These are phyloP conservation scores for Chrysodeixis includens DNA, from an alignment of 2,888 invertebrate genomes.

Conservation along the genomic window DNA sequence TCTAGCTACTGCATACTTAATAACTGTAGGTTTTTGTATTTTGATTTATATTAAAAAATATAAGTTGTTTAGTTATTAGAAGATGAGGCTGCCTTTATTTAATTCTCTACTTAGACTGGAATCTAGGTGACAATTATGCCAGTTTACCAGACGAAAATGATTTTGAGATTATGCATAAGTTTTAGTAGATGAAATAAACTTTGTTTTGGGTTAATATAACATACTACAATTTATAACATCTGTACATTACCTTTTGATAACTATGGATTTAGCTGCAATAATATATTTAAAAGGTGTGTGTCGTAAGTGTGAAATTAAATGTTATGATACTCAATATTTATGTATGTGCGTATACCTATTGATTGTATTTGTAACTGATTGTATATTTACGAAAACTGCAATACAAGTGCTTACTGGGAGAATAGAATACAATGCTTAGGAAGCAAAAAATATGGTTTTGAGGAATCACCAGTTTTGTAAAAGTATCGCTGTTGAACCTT, in stretches of 20 bases:
- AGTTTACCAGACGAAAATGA: not conserved
- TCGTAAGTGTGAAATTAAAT: slow-evolving; percentile 34
- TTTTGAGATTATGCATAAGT: not conserved
- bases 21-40: slow-evolving; percentile 14
- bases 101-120: not conserved
- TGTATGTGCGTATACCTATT: slow-evolving; percentile 14
- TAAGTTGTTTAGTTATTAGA: slow-evolving; percentile 11
- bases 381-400: not conserved
- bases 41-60: slow-evolving; percentile 19
- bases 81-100: slow-evolving; percentile 7
- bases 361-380: slow-evolving; percentile 7
- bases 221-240: not conserved
- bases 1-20: not conserved
- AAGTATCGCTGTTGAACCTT: too few species aligned
- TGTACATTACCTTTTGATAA: not conserved
- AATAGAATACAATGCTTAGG: too few species aligned
- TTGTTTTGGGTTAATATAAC: too few species aligned
- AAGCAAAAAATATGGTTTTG: too few species aligned
- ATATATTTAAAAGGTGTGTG: slow-evolving; percentile 9
- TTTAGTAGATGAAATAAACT: not conserved
- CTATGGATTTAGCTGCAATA: not conserved
- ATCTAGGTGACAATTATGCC: not conserved
- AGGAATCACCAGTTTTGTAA: too few species aligned
- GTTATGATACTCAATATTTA: slow-evolving; percentile 14
- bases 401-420: too few species aligned